Base-by-base conservation (phyloP, 2,797 vertebrate species). In the Sebastes steindachneri region DNA sequence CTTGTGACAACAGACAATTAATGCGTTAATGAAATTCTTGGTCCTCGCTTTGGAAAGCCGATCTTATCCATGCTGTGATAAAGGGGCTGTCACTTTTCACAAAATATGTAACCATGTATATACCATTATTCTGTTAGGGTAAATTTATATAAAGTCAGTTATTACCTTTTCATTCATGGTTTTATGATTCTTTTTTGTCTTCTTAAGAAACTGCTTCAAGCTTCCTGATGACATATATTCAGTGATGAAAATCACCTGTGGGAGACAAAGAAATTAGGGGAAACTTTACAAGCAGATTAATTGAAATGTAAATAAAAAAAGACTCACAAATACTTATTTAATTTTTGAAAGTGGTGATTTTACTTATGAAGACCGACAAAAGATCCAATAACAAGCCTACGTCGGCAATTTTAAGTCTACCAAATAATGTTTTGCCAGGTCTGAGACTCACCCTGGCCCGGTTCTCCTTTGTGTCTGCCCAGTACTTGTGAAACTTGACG, bases 161-260 rank as follows among this genome's bases (percentile, higher is more conserved):
- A 65, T 71, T 93, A 98, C 98, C 97, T 99, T 99, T 93, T 99
- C 98, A 93, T 99, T 99, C 98, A 99, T 99, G 3, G 97, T 97
- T 95, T 99, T 99, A 88, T 99, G 98, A 90, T 99, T 99, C 93
- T 99, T 99, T 95, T 99, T 99, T n/a, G 98, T 99, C 94, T 99
- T 99, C 93, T 99, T 99, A 80, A 99, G 92, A 94, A 99, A 99
- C 89, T 99, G 98, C 85, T 99, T 99, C 86, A 99, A 95, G 91
- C 98, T 99, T 73, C 98, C 98, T 26, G 98, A 99, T 73, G 98
- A 99, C 98, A 99, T 99, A 79, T 99, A 99, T 88, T 99, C 98
- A 15, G 98, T 99, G 83, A 99, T 99, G 93, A 99, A 99, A 94
- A 99, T 99, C 45, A 99, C 98, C 98, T 99, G 84, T 96, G 3